phyloP scores from a whole-genome alignment of 2,113 vertebrate species.

The Phyllostomus discolor region DNA sequence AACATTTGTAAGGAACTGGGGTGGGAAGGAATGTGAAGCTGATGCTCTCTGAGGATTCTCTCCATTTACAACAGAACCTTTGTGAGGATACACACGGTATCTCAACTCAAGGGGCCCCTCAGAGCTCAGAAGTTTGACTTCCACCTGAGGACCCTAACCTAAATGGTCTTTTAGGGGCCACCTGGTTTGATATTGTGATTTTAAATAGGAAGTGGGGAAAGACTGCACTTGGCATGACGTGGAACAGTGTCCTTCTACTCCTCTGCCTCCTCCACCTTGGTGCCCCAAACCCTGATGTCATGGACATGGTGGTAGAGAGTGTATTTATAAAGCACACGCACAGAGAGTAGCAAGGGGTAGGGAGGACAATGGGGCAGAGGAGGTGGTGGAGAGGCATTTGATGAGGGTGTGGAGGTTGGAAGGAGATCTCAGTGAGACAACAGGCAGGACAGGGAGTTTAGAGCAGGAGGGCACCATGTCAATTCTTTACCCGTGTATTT shows the following conservation, averaged over 20 bases:
- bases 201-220: neutral
- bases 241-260: neutral
- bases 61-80: neutral
- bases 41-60: neutral
- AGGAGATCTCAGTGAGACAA: neutral
- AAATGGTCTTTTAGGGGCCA: neutral
- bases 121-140: neutral
- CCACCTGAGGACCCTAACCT: neutral
- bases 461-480: neutral
- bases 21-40: neutral
- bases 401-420: neutral
- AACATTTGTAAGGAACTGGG: neutral
- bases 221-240: neutral
- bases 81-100: too few relatives aligned
- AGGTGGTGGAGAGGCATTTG: accelerated
- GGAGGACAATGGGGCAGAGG: neutral
- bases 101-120: neutral
- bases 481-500: neutral
- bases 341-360: accelerated
- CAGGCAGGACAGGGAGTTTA: neutral
- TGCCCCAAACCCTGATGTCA: accelerated
- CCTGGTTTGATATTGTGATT: neutral
- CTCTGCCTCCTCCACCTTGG: accelerated
- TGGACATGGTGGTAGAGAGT: neutral
- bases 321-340: neutral